Base-by-base conservation (phyloP, 2,113 vertebrate species). In the Psilopogon haemacephalus region DNA sequence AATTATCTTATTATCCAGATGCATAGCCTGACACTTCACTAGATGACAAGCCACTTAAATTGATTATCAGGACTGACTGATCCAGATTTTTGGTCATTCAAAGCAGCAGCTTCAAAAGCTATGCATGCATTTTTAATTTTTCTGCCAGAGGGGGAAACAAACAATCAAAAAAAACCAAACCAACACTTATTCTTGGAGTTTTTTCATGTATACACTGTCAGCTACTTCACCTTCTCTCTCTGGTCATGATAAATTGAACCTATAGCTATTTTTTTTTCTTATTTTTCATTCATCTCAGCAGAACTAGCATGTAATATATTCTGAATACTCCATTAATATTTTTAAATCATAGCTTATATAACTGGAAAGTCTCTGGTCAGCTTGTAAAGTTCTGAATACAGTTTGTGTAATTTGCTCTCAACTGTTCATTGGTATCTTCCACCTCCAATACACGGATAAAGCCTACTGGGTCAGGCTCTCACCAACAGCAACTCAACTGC, bases 231-330 rank as follows among this genome's bases (percentile, higher is more conserved):
- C 20, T 44, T 19, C 32, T 72, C 30, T 74, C 40, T 60, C 55
- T 68, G 12, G 67, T 63, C 27, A 77, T 42, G 21, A 74, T 18
- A 46, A 86, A 75, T 52, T 67, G 58, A 70, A 81, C 44, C 33
- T 58, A 44, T 3, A 58, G 24, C 27, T 75, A 11, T 42, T 73
- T 77, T 80, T 87, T 88, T 80, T 86, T 33, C 19, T 79, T 74
- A 23, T 12, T 90, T 83, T 89, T 82, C 56, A 89, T 84, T 89
- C 62, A 81, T 19, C 81, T 93, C 65, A 89, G n/a, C 33, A 79
- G 62, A 93, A 84, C 28, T 87, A 11, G 4, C 21, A 0, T n/a
- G 33, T 54, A 85, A 89, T 52, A 35, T 27, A 76, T 68, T 46
- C 68, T 58, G 71, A 64, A 75, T 60, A 72, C 13, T 79, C 44